Conservation (phyloP, 2,888 invertebrate species). For the Xestia rhomboidea region DNA sequence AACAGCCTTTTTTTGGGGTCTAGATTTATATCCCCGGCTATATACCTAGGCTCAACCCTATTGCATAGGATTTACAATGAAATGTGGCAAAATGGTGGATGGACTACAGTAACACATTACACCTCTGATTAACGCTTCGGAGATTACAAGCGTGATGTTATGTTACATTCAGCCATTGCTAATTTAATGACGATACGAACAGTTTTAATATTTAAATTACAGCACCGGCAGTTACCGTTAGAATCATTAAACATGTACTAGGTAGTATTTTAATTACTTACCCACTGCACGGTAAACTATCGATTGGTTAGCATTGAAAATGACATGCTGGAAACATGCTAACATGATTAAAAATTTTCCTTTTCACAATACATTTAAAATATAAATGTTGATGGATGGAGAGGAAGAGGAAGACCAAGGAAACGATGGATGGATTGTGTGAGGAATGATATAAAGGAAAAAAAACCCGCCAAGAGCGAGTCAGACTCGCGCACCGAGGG, state of each 20-base stretch:
- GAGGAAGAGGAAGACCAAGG: no score
- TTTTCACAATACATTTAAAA: not conserved
- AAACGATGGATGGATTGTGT: no score
- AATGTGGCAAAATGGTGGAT: not conserved
- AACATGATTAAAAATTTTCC: not conserved
- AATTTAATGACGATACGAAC: constrained; percentile 19
- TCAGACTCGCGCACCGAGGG: no score
- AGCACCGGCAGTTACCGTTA: constrained; percentile 15
- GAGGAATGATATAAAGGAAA: no score
- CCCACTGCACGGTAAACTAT: constrained; percentile 33
- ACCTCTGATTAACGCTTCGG: not conserved
- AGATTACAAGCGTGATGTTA: not conserved
- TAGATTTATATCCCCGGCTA: not conserved
- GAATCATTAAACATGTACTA: constrained; percentile 17
- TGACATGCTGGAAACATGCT: constrained; percentile 4
- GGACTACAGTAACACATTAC: not conserved
- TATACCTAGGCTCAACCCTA: not conserved
- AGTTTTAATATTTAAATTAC: constrained; percentile 30
- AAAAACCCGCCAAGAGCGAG: no score
- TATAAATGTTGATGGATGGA: no score
- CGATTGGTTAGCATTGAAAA: constrained; percentile 45
- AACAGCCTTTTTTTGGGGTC: not conserved
- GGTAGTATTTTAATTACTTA: constrained; percentile 55
- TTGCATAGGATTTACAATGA: not conserved
- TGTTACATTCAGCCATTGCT: not conserved